A percentile compares a stretch with the other conserved stretches of the same genome.
Conservation (phyloP, 1,140 invertebrate species). For the Drosophila sturtevanti region DNA sequence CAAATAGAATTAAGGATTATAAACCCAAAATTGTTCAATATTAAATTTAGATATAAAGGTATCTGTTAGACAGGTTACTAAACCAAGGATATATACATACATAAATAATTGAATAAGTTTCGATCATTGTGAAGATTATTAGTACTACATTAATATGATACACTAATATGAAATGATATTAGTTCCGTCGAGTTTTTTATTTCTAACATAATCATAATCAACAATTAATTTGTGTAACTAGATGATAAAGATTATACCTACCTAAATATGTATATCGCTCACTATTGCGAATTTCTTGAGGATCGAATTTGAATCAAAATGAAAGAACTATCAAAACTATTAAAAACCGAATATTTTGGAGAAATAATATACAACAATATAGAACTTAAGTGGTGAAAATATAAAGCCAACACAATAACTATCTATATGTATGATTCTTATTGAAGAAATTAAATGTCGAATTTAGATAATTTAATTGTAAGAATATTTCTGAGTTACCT, state of each 20-base stretch:
- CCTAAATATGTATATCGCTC: not conserved
- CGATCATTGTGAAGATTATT: not conserved
- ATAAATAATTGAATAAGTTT: not conserved
- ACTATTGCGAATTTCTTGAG: not conserved
- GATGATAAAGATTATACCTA: not conserved
- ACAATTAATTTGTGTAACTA: not conserved
- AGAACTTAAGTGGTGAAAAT: slow-evolving; percentile 8
- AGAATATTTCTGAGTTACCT: not conserved
- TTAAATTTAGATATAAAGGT: not conserved
- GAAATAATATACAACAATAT: slow-evolving; percentile 26
- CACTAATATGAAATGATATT: not conserved
- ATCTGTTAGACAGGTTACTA: not conserved
- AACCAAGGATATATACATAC: not conserved
- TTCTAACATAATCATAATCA: slow-evolving; percentile 23
- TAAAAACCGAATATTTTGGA: slow-evolving; percentile 25
- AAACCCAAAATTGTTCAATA: not conserved
- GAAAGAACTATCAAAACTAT: not conserved
- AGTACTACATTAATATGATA: too few species aligned
- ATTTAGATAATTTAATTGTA: not conserved
- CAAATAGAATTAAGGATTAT: not conserved
- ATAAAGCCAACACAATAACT: not conserved
- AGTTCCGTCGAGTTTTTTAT: slow-evolving; percentile 36
- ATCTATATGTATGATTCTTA: not conserved
- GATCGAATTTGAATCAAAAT: not conserved
- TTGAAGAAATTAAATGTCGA: not conserved